These are phyloP conservation scores for Sus cebifrons DNA, from an alignment of 2,797 vertebrate species.

Conservation along the genomic window DNA sequence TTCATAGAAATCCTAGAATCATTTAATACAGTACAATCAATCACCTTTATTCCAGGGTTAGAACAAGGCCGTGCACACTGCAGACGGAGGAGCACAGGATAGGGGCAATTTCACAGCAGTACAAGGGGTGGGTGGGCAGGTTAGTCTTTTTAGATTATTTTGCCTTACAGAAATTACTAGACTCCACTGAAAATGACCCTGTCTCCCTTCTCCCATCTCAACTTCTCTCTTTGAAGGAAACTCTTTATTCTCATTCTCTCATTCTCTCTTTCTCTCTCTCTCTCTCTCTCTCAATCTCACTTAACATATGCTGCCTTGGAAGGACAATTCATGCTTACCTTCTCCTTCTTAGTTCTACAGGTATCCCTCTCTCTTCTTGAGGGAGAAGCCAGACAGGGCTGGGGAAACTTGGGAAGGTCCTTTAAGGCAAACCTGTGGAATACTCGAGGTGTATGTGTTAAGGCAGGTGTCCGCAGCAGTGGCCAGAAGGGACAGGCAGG, in stretches of 20 bases:
- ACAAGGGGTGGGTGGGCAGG: conserved; percentile 46
- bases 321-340: conserved; percentile 17
- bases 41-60: conserved; percentile 87
- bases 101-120: conserved; percentile 72
- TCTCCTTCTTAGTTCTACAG: conserved; percentile 5
- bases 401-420: conserved; percentile 62
- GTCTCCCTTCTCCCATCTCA: conserved; percentile 62
- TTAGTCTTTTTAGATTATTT: conserved; percentile 81
- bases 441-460: conserved; percentile 77
- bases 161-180: conserved; percentile 75
- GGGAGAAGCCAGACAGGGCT: conserved; percentile 75
- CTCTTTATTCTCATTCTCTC: not conserved
- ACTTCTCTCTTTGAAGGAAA: conserved; percentile 17
- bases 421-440: conserved; percentile 83
- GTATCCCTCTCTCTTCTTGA: conserved; percentile 33
- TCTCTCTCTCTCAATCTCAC: not conserved
- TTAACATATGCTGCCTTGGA: conserved; percentile 6
- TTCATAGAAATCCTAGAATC: conserved; percentile 70
- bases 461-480: conserved; percentile 83
- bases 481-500: conserved; percentile 55
- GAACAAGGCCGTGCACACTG: conserved; percentile 84
- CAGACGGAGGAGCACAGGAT: conserved; percentile 77
- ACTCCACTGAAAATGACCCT: conserved; percentile 74
- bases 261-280: not conserved
- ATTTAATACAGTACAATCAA: conserved; percentile 77